A percentile compares a stretch with the other conserved stretches of the same genome.
Evolutionary conservation across 2,797 vertebrate species (phyloP).

Genomic region (Phataginus tetradactyla): DNA sequence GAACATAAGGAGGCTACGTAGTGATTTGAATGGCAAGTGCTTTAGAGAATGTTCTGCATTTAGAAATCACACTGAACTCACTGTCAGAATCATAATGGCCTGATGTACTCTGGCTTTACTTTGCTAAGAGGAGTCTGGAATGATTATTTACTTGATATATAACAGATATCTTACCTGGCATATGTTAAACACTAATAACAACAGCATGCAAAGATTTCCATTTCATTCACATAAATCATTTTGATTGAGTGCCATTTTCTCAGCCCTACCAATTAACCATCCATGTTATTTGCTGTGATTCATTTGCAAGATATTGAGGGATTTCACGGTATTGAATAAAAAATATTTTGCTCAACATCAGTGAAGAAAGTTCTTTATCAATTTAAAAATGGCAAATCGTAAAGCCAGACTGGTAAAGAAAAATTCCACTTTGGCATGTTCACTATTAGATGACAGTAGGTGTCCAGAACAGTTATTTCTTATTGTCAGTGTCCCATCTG

Average conservation of each 20-base stretch:
- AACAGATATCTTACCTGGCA: not conserved
- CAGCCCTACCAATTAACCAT: constrained; percentile 31
- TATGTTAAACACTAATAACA: not conserved
- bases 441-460: not conserved
- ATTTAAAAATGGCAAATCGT: not conserved
- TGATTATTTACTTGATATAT: not conserved
- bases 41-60: not conserved
- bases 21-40: not conserved
- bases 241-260: constrained; percentile 9
- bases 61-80: not conserved
- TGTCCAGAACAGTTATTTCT: not conserved
- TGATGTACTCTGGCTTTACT: not conserved
- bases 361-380: not conserved
- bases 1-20: not conserved
- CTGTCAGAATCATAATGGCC: not conserved
- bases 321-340: not conserved
- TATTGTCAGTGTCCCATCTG: not conserved
- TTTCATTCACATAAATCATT: not conserved
- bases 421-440: not conserved
- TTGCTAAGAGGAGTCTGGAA: not conserved
- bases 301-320: constrained; percentile 34
- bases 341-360: not conserved
- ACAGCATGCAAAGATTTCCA: not conserved
- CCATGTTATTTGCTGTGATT: not conserved
- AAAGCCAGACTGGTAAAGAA: not conserved